Evolutionary conservation across 2,888 invertebrate species (phyloP).

Genomic region (Plusia festucae): DNA sequence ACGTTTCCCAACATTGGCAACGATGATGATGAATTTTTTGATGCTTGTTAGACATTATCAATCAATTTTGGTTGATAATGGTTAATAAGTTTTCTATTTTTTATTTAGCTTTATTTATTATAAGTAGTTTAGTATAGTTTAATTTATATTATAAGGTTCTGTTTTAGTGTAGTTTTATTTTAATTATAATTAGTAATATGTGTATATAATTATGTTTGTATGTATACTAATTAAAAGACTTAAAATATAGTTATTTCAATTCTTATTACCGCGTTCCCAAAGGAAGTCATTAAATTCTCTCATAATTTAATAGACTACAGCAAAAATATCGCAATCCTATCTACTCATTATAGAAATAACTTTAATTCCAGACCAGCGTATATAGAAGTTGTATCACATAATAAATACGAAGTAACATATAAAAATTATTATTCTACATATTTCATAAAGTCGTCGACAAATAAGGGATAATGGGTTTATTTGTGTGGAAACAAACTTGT

Average conservation of each 20-base stretch:
- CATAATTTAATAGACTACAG: slow-evolving; percentile 21
- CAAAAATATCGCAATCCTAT: slow-evolving; percentile 24
- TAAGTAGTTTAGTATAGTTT: too few relatives aligned
- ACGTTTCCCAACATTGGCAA: too few relatives aligned
- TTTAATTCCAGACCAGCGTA: slow-evolving; percentile 20
- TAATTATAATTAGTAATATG: too few relatives aligned
- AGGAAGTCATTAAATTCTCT: slow-evolving; percentile 34
- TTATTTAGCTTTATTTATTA: too few relatives aligned
- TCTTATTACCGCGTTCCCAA: slow-evolving; percentile 16
- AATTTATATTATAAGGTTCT: too few relatives aligned
- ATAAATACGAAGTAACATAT: slow-evolving; percentile 20
- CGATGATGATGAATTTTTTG: too few relatives aligned
- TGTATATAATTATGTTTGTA: too few relatives aligned
- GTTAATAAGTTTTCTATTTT: too few relatives aligned
- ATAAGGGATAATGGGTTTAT: slow-evolving; percentile 50
- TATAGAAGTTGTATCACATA: slow-evolving; percentile 12
- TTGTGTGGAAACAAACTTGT: slow-evolving; percentile 19
- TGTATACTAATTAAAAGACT: slow-evolving; percentile 6
- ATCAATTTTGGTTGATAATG: too few relatives aligned
- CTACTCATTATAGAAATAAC: slow-evolving; percentile 28
- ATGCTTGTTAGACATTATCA: too few relatives aligned
- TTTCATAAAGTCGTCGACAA: slow-evolving; percentile 15
- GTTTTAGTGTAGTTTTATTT: too few relatives aligned
- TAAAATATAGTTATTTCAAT: background rate
- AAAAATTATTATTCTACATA: slow-evolving; percentile 23